A percentile compares a stretch with the other conserved stretches of the same genome.
phyloP scores from a whole-genome alignment of 64 coral and sea anemone genomes.

The Stichodactyla mertensii region DNA sequence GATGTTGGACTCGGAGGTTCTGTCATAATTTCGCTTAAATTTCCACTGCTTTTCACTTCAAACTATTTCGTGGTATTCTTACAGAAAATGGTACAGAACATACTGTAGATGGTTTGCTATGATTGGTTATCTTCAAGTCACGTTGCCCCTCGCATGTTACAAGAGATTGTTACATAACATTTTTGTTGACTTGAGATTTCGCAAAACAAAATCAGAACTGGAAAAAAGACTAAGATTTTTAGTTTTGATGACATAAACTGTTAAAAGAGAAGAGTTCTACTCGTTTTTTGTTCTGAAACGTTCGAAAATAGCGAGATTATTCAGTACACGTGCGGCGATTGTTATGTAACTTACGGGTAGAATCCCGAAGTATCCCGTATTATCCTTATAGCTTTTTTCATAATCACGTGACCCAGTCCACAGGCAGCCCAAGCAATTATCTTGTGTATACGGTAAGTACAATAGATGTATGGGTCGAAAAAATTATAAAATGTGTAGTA shows the following conservation, averaged over 20 bases:
- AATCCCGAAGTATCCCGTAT: no score
- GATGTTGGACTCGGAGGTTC: neutral
- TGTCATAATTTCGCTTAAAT: slow-evolving; percentile 1
- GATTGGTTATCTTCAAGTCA: neutral
- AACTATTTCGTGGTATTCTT: neutral
- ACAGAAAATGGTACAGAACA: neutral
- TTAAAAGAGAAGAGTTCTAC: neutral
- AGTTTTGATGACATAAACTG: neutral
- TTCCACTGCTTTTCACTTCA: neutral
- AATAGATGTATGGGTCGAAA: no score
- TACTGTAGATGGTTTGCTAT: neutral
- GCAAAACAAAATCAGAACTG: neutral
- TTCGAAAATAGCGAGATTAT: no score
- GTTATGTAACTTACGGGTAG: no score
- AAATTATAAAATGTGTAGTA: no score
- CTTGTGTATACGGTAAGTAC: no score
- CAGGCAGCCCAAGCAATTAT: no score
- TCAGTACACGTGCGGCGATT: no score
- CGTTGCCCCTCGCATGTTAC: neutral
- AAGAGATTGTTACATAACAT: neutral
- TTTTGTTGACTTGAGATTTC: neutral
- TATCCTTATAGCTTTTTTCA: no score
- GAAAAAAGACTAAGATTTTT: neutral
- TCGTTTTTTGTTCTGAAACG: neutral
- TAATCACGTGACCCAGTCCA: no score